Evolutionary conservation across 2,888 invertebrate species (phyloP), one percentile per base, ranked within the genome.

Genomic region (Chironomus tentans): DNA sequence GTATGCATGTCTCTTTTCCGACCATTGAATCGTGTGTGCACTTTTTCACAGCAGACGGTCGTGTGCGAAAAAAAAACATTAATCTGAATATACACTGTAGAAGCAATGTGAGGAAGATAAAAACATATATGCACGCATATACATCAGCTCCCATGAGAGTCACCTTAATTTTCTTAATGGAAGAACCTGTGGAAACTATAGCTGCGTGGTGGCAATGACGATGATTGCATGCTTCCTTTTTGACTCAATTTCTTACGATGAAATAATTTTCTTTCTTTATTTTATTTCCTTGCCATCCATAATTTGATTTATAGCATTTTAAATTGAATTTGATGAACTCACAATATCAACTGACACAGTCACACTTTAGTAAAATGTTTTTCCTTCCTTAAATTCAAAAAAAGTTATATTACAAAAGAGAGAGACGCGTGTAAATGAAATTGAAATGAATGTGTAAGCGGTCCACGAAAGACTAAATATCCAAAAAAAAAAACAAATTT

Each of bases 111-210:
- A 50, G n/a, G 15, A n/a, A 56, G 56, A 56, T 15, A 56, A 15
- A 15, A 56, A 15, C 15, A 56, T 56, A 38, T 38, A 38, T 38
- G 38, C 38, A 38, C 38, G 38, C 38, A 38, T n/a, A 50, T 38
- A 7, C 38, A 10, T 38, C 38, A 38, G 38, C 10, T 48, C 74
- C 62, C 74, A 24, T n/a, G 74, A 62, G 74, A 74, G 24, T 74
- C 68, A 46, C 24, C 48, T 74, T 62, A 74, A 74, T 74, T 68
- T 74, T 68, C 74, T 46, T 68, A 74, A 74, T 74, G 74, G 65
- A 74, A 38, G 15, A 28, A 68, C 15, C 28, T 65, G 65, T 65
- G 12, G 22, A 24, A 68, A 38, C 28, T 68, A 46, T n/a, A 68
- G 50, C 15, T 65, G 62, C 62, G 62, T 65, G 21, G 65, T 24